Base-by-base conservation (phyloP, 2,113 vertebrate species). In the Gopherus evgoodei region DNA sequence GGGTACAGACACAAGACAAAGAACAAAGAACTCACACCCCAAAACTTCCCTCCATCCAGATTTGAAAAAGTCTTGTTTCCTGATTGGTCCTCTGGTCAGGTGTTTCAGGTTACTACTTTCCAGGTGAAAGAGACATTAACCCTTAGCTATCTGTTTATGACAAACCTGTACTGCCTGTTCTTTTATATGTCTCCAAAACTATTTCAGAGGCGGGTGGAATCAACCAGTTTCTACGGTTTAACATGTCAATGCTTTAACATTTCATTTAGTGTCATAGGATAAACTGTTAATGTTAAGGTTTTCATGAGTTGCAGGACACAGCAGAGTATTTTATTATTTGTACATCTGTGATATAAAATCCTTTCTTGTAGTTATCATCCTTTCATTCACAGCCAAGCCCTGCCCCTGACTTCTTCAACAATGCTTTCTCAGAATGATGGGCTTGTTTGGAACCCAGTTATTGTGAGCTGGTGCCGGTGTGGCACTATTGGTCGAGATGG, bases 371-470 rank as follows among this genome's bases (percentile, higher is more conserved):
- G 65, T 9, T 50, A 72, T 52, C 78, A 54, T 3, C 1, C 10
- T 93, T 97, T 94, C 93, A 93, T 93, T 93, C 79, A 59, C 24
- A 72, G 38, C 17, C 50, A 84, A 96, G 92, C 62, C 83, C 85
- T 93, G 35, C 56, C 13, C 91, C 56, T 24, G 83, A 25, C 29
- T 90, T 96, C 87, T 95, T 62, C 88, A 91, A 94, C 29, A 96
- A 57, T 56, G 8, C 17, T 87, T 24, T 83, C 27, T 10, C 59
- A 90, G 65, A 94, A 90, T 8, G 22, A 79, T 4, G 2, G 17
- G 80, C 9, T 83, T 90, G 91, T 85, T 59, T 59, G 59, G 53
- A 91, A 85, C 16, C 62, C 8, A 17, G 14, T 50, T 59, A 59
- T 29, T 59, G 57, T 29, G n/a, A 81, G 27, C 47, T 93, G 65